Conservation (phyloP, 2,113 vertebrate species). For the Mesocricetus auratus region DNA sequence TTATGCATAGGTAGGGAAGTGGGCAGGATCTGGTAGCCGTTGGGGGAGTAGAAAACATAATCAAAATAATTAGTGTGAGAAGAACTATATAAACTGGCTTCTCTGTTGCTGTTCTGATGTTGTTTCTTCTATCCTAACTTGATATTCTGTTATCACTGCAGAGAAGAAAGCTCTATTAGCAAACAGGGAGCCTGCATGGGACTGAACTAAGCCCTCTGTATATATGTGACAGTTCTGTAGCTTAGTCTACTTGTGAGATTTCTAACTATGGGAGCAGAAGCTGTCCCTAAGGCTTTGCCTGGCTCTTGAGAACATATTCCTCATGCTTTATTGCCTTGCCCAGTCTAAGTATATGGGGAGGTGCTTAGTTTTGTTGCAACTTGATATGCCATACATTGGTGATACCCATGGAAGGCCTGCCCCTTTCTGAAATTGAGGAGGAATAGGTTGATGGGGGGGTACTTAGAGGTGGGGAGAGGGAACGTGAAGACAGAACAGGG, state of each 20-base stretch:
- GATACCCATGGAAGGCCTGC: not conserved
- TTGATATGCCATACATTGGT: not conserved
- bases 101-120: not conserved
- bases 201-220: too few relatives aligned
- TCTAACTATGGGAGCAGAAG: too few relatives aligned
- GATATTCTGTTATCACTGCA: not conserved
- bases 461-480: rapidly evolving
- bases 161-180: not conserved
- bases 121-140: not conserved
- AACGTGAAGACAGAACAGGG: not conserved
- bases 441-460: not conserved
- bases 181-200: too few relatives aligned
- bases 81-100: not conserved
- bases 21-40: not conserved
- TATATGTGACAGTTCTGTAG: too few relatives aligned
- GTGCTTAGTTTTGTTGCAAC: not conserved
- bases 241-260: too few relatives aligned
- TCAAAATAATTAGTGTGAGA: not conserved
- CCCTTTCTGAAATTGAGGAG: not conserved
- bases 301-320: not conserved
- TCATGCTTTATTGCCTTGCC: not conserved
- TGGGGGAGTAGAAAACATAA: not conserved
- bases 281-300: not conserved
- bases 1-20: not conserved
- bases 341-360: not conserved